Conservation (phyloP, 30 jellyfish, hydroid and myxozoan species). For the Turritopsis dohrnii region DNA sequence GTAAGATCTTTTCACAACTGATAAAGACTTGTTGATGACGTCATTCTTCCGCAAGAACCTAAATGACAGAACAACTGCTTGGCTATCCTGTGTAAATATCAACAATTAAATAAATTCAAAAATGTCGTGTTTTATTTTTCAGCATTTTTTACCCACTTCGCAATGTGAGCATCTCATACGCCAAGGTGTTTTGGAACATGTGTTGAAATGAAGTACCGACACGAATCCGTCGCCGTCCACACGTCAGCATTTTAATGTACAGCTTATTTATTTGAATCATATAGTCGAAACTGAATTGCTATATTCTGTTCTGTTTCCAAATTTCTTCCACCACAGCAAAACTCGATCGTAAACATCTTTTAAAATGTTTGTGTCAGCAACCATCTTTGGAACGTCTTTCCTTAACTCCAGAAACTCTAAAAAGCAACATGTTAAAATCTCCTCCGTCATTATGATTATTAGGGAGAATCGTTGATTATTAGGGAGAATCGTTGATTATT, state of each 20-base stretch:
- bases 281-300: not conserved
- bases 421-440: too few species aligned
- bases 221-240: not conserved
- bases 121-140: not conserved
- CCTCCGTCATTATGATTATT: too few species aligned
- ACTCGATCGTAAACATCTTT: not conserved
- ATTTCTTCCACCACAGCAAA: not conserved
- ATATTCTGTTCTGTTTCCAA: not conserved
- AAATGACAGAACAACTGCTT: too few species aligned
- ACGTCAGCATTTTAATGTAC: not conserved
- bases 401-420: not conserved
- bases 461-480: too few species aligned
- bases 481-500: too few species aligned
- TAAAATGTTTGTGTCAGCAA: not conserved
- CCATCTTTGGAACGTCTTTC: not conserved
- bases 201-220: not conserved
- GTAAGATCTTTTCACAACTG: constrained; percentile 38
- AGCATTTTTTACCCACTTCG: constrained; percentile 84
- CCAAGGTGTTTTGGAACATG: constrained; percentile 82
- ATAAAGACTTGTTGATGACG: not conserved
- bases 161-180: constrained; percentile 87
- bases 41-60: not conserved
- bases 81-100: too few species aligned
- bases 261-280: not conserved
- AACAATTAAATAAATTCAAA: too few species aligned